phyloP scores from a whole-genome alignment of 2,797 vertebrate genomes.

The Cirrhinus molitorella region DNA sequence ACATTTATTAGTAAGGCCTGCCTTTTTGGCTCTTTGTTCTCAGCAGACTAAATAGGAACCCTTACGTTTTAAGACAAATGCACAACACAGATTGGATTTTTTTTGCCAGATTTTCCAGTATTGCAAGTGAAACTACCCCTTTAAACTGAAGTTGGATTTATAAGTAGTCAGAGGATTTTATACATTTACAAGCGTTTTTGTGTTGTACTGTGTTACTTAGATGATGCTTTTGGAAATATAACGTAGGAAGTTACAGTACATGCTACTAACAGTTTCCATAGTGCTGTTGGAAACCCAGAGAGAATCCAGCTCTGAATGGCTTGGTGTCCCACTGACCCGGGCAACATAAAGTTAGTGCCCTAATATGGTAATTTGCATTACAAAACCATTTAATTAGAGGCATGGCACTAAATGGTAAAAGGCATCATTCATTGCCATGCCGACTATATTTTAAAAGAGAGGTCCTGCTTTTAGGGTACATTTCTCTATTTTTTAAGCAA shows the following conservation, averaged over 20 bases:
- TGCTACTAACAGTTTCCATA: neutral
- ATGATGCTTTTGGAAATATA: neutral
- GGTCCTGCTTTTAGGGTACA: slow-evolving; percentile 5
- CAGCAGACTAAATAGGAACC: slow-evolving; percentile 27
- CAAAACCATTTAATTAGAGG: slow-evolving; percentile 29
- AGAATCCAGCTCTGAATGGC: slow-evolving; percentile 1
- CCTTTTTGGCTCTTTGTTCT: slow-evolving; percentile 6
- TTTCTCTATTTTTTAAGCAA: slow-evolving; percentile 13
- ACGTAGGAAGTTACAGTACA: neutral
- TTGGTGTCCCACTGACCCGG: neutral
- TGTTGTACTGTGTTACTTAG: neutral
- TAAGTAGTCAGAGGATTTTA: neutral
- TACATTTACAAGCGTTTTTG: neutral
- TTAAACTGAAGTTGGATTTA: neutral
- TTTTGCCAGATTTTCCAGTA: neutral
- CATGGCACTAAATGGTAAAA: slow-evolving; percentile 39
- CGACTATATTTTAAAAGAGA: slow-evolving; percentile 27
- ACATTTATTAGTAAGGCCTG: neutral
- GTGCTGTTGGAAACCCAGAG: neutral
- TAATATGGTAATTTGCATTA: slow-evolving; percentile 44
- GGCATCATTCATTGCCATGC: slow-evolving; percentile 47
- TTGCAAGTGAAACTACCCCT: neutral
- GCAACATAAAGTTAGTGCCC: slow-evolving; percentile 9
- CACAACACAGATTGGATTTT: neutral
- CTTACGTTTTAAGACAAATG: neutral